phyloP scores from a whole-genome alignment of 2,797 vertebrate genomes.

The Chelmon rostratus region DNA sequence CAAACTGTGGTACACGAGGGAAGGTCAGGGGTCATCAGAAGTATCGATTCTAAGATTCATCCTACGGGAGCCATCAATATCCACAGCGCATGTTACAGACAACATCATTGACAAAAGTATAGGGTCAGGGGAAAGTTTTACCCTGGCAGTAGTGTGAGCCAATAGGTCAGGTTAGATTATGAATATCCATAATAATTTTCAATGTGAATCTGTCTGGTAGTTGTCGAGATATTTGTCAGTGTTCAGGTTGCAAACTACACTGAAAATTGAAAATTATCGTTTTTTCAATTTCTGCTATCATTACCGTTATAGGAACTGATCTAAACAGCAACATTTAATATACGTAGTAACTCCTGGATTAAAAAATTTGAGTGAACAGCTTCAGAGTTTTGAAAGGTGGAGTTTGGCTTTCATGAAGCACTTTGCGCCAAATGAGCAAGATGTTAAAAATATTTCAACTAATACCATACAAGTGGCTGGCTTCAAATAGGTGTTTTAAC shows the following conservation, averaged over 20 bases:
- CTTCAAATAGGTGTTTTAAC: slow-evolving; percentile 48
- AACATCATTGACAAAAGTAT: background rate
- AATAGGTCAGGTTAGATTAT: background rate
- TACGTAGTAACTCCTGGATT: slow-evolving; percentile 8
- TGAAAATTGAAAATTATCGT: background rate
- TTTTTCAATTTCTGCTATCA: background rate
- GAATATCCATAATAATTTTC: background rate
- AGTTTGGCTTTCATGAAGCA: slow-evolving; percentile 17
- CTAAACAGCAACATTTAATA: background rate
- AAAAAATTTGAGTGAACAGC: background rate
- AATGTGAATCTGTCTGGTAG: background rate
- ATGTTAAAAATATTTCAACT: slow-evolving; percentile 42
- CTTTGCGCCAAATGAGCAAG: slow-evolving; percentile 24
- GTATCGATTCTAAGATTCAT: background rate
- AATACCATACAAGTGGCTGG: slow-evolving; percentile 32
- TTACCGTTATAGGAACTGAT: background rate
- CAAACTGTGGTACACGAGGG: no score
- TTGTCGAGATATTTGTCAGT: background rate
- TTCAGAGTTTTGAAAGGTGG: background rate
- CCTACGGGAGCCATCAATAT: background rate
- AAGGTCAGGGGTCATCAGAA: background rate
- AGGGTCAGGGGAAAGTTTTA: background rate
- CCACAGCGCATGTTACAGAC: background rate
- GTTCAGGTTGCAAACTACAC: background rate
- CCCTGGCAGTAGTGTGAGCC: background rate